phyloP scores from a whole-genome alignment of 2,797 vertebrate genomes.

The Megaceryle alcyon region DNA sequence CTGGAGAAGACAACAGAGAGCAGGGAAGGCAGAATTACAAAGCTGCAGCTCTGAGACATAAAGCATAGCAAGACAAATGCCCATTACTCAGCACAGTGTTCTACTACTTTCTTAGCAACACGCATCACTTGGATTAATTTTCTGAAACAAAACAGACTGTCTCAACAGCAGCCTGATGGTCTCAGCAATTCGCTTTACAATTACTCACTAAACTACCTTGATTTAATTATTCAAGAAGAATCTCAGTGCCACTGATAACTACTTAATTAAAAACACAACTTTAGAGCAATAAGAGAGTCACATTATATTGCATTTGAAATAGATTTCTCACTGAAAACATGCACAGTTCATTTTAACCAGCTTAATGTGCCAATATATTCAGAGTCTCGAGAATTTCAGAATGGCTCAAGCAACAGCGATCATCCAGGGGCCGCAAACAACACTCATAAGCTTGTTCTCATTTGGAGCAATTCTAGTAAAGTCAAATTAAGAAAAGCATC shows the following conservation, averaged over 20 bases:
- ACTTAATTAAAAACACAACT: conserved; percentile 72
- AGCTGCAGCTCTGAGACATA: not conserved
- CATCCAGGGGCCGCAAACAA: not conserved
- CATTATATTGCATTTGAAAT: conserved; percentile 35
- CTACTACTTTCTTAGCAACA: conserved; percentile 16
- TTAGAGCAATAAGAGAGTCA: conserved; percentile 54
- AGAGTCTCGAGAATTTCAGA: conserved; percentile 24
- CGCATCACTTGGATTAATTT: conserved; percentile 34
- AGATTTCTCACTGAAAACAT: conserved; percentile 46
- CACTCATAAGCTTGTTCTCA: not conserved
- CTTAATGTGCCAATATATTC: conserved; percentile 32
- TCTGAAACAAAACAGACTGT: conserved; percentile 42
- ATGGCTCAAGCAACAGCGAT: not conserved
- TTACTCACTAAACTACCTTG: conserved; percentile 71
- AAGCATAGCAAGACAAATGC: not conserved
- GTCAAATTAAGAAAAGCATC: conserved; percentile 14
- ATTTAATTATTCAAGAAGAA: conserved; percentile 72
- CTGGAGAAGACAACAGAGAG: not conserved
- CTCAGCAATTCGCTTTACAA: conserved; percentile 60
- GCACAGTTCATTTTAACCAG: conserved; percentile 30
- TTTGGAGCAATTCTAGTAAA: conserved; percentile 16
- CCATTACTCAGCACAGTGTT: not conserved
- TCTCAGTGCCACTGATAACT: conserved; percentile 47
- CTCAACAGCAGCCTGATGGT: conserved; percentile 38
- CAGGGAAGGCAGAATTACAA: not conserved